These are phyloP conservation scores for Pyrocoelia pectoralis DNA, from an alignment of 2,888 invertebrate genomes.

Conservation along the genomic window DNA sequence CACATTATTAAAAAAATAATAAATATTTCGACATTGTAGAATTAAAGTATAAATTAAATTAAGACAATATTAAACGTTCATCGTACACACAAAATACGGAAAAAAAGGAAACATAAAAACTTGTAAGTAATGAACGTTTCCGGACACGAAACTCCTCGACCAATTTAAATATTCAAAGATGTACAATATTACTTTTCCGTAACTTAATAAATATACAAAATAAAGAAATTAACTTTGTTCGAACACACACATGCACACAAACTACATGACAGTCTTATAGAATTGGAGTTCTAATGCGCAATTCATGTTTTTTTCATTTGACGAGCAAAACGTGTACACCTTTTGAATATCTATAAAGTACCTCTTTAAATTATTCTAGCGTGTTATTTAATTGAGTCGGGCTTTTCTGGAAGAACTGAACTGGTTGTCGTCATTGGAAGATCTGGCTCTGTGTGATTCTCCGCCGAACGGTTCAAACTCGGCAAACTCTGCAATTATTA, in stretches of 20 bases:
- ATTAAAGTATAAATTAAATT: not conserved
- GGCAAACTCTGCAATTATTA: not conserved
- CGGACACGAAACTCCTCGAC: not conserved
- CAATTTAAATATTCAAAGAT: not conserved
- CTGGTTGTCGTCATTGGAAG: not conserved
- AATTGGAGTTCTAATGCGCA: slow-evolving; percentile 3
- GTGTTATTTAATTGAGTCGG: not conserved
- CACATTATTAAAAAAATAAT: not conserved
- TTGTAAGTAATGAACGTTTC: not conserved
- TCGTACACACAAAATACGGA: not conserved
- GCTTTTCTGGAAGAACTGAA: not conserved
- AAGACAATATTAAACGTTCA: not conserved
- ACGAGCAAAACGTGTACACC: not conserved
- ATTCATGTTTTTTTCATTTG: slow-evolving; percentile 5
- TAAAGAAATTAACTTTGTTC: not conserved
- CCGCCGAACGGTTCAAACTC: not conserved
- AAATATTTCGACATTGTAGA: too few relatives aligned
- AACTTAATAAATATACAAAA: not conserved
- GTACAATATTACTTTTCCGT: too few relatives aligned
- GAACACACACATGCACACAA: not conserved
- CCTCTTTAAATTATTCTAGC: not conserved
- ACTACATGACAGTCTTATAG: slow-evolving; percentile 1
- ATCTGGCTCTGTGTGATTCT: not conserved
- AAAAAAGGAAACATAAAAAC: not conserved
- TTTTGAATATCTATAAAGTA: not conserved